phyloP scores from a whole-genome alignment of 1,140 invertebrate species.

The Battus philenor region DNA sequence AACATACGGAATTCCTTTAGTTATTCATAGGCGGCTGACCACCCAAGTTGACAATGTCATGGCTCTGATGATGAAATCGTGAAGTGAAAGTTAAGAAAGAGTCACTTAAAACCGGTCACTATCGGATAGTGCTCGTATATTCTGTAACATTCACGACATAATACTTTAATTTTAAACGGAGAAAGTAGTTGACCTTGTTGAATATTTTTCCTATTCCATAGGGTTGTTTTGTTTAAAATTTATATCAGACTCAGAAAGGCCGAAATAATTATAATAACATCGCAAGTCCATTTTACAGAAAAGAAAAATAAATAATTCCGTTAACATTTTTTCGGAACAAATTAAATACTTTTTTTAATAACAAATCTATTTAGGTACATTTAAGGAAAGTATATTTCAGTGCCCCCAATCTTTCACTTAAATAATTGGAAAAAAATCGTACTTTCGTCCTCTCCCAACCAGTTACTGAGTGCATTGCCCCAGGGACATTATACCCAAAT shows the following conservation, averaged over 20 bases:
- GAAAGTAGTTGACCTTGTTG: constrained; percentile 20
- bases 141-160: constrained; percentile 9
- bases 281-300: too few species aligned
- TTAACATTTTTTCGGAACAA: too few species aligned
- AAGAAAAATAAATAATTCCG: too few species aligned
- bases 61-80: constrained; percentile 27
- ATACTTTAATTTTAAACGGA: constrained; percentile 18
- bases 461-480: constrained; percentile 64
- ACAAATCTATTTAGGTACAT: too few species aligned
- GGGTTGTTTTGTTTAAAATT: constrained; percentile 2
- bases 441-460: constrained; percentile 70
- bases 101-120: constrained; percentile 22
- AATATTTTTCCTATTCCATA: constrained; percentile 18
- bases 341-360: too few species aligned
- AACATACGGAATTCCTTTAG: too few species aligned
- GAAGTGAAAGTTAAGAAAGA: constrained; percentile 46
- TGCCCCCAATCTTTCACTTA: constrained; percentile 39
- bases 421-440: constrained; percentile 66
- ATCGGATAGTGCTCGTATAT: constrained; percentile 9
- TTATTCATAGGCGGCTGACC: constrained; percentile 7
- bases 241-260: too few species aligned
- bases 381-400: constrained; percentile 6
- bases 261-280: too few species aligned
- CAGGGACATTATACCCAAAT: constrained; percentile 52
- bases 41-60: constrained; percentile 19